Base-by-base conservation (phyloP, 1,140 invertebrate genomes). In the Phymorhynchus buccinoides region DNA sequence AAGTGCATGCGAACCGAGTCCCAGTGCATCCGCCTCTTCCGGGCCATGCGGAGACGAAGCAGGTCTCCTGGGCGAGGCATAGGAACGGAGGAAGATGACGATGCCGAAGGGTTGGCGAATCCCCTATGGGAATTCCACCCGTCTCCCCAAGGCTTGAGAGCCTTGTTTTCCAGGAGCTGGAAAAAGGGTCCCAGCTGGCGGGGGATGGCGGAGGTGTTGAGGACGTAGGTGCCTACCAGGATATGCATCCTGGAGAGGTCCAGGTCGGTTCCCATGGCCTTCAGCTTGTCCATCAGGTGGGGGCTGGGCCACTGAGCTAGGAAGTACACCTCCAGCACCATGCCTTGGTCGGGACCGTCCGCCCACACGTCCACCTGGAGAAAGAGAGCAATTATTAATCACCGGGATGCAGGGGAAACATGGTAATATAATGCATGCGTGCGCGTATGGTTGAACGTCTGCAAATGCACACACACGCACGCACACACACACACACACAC, bases 291-390 rank as follows among this genome's bases (percentile, higher is more conserved):
- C 9, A 27, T 41, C 7, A 79, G 14, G 22, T 30, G 77, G 27
- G 41, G 27, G 42, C 42, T 18, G 44, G 77, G 77, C 77, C 77
- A 79, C 42, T 39, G 30, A 30, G 77, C 71, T 6, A 83, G 71
- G 66, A 83, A 83, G 42, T 73, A 73, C 30, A 83, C 32, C 42
- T 83, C 82, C 66, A 73, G 82, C 30, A 83, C 66, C 42, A 83
- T 83, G 30, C 82, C 82, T 22, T 42, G 16, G 6, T 39, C 30
- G 27, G 37, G 18, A 18, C 3, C n/a, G 39, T 83, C 37, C 22
- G 82, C 82, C 82, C 82, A 83, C 39, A 73, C 82, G 42, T 83
- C 66, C n/a, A 73, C 82, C 32, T 39, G 71, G 14, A 52, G 22
- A 18, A 18, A n/a, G n/a, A n/a, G n/a, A n/a, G n/a, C n/a, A n/a